Conservation (phyloP, 2,113 vertebrate species). For the Phrynosoma platyrhinos region DNA sequence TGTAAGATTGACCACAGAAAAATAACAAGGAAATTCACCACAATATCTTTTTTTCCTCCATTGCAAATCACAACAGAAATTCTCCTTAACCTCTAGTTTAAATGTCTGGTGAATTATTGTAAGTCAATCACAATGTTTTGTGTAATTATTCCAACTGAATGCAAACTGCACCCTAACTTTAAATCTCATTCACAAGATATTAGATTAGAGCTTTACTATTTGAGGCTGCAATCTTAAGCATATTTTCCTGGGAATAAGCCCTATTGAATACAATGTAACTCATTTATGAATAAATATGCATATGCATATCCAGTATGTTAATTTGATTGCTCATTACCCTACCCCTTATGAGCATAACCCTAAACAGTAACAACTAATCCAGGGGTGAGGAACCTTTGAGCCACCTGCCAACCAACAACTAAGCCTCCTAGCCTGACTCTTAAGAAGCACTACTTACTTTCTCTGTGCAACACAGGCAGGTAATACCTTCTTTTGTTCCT, state of each 20-base stretch:
- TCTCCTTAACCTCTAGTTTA: background rate
- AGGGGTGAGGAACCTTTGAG: too few relatives aligned
- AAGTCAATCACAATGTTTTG: background rate
- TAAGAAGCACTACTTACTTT: slow-evolving; percentile 65
- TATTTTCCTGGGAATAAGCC: background rate
- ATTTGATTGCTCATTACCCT: too few relatives aligned
- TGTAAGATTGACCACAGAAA: background rate
- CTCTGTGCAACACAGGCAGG: slow-evolving; percentile 47
- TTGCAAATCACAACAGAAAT: background rate
- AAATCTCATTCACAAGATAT: background rate
- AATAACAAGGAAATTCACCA: background rate
- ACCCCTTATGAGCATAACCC: background rate
- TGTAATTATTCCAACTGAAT: background rate
- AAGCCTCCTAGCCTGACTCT: fast-evolving
- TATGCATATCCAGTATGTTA: background rate
- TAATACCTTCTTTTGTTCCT: slow-evolving; percentile 42
- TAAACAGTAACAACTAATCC: background rate
- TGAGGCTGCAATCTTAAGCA: background rate
- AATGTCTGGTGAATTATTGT: background rate
- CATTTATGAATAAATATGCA: background rate
- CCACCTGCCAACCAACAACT: too few relatives aligned
- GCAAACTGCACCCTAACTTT: background rate
- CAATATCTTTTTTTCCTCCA: background rate
- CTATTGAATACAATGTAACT: too few relatives aligned
- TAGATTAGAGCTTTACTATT: background rate